phyloP scores from a whole-genome alignment of 2,113 vertebrate species.

The Ammodramus savannarum region DNA sequence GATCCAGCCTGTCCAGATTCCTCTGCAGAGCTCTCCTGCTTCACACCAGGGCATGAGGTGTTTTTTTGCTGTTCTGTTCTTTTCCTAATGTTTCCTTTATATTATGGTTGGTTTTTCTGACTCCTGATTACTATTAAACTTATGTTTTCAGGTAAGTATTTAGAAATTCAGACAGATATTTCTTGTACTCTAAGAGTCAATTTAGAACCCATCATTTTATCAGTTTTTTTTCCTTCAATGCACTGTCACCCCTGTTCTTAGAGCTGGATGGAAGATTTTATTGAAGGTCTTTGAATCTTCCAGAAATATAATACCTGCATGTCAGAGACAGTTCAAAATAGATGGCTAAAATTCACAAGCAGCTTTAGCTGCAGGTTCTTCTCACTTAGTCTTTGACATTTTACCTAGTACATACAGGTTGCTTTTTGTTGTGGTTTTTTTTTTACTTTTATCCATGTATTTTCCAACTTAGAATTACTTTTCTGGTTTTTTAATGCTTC shows the following conservation, averaged over 20 bases:
- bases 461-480: background rate
- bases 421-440: rapidly evolving
- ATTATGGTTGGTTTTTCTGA: background rate
- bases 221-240: background rate
- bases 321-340: background rate
- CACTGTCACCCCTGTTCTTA: background rate
- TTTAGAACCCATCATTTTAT: background rate
- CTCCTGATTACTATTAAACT: background rate
- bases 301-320: background rate
- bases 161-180: background rate
- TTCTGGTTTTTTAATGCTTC: background rate
- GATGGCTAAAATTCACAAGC: background rate
- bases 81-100: background rate
- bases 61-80: background rate
- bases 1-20: background rate
- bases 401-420: background rate
- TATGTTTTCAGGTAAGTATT: background rate
- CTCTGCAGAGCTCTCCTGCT: background rate
- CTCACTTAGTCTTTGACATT: background rate
- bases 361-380: background rate
- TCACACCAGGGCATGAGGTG: background rate
- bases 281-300: background rate
- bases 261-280: background rate
- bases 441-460: background rate
- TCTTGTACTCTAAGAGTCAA: background rate